Evolutionary conservation across 37 sponge, comb jelly and placozoan species (phyloP), one percentile per base, ranked within the genome.

Genomic region (Hexactinellida sp.): DNA sequence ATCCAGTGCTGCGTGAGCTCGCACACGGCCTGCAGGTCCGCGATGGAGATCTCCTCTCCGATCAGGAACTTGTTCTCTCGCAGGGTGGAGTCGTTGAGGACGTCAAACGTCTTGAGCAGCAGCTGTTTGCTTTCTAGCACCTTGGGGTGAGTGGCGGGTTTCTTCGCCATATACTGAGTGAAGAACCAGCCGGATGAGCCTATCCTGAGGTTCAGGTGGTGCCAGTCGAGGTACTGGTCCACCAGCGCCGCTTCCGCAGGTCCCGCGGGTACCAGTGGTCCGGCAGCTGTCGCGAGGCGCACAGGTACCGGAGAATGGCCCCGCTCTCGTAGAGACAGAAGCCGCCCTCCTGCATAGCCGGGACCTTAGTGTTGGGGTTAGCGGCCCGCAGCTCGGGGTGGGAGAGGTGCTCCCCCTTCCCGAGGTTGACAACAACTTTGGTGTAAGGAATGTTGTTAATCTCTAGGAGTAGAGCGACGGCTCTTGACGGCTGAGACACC

Each of bases 11-110:
- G 91, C 0, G 91, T 88, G 37, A 90, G 82, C 82, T 93, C 93
- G 85, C 93, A 93, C 37, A 90, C 71, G 7, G 91, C 93, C 47
- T 90, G 93, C 23, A 93, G 76, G 87, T 93, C 93, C 24, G 93
- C 93, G 47, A 93, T 90, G 37, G 93, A 89, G 83, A 93, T 93
- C 36, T 86, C 85, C 13, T 87, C 83, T n/a, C 93, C 87, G 55
- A 24, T 39, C 54, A 93, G 88, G 85, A 89, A 93, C 88, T 90
- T 89, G 24, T 82, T 85, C 36, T 90, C 88, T 55, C 87, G 88
- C 63, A 93, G 83, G 52, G 86, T 90, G 87, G 90, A 54, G 13
- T 39, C 54, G 37, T 93, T 89, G 32, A 93, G 34, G 30, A 89
- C 55, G 21, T 86, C 84, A n/a, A 87, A 24, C 23, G 86, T 47